Conservation (phyloP, 2,113 vertebrate genomes). For the Chascanopsetta lugubris region DNA sequence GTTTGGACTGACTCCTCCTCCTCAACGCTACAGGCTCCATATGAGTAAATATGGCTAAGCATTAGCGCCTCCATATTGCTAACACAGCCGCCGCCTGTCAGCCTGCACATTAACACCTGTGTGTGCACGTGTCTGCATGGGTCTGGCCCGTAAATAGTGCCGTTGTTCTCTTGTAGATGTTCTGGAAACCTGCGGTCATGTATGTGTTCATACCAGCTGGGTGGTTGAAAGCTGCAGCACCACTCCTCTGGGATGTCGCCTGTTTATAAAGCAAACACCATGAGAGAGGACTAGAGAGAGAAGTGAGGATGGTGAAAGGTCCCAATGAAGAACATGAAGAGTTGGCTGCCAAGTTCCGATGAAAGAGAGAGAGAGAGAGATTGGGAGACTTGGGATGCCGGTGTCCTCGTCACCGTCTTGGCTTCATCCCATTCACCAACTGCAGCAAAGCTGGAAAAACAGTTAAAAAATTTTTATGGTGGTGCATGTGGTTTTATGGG, state of each 20-base stretch:
- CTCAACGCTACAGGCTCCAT: background rate
- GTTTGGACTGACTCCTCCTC: background rate
- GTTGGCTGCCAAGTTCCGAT: conserved; percentile 25
- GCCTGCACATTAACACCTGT: background rate
- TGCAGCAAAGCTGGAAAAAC: too few relatives aligned
- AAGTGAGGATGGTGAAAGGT: background rate
- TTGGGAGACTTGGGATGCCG: too few relatives aligned
- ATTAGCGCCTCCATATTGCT: background rate
- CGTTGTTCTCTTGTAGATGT: background rate
- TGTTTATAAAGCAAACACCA: conserved; percentile 31
- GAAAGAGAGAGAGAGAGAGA: too few relatives aligned
- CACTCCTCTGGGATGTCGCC: background rate
- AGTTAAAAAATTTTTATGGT: too few relatives aligned
- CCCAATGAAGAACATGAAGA: background rate
- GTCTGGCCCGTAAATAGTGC: conserved; percentile 1
- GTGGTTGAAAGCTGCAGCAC: conserved; percentile 1
- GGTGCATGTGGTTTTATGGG: too few relatives aligned
- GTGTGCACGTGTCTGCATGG: conserved; percentile 9
- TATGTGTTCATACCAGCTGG: conserved; percentile 7
- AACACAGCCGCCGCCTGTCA: conserved; percentile 35
- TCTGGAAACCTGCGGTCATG: background rate
- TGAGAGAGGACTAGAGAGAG: background rate
- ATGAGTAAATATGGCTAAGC: background rate
- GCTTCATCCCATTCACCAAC: too few relatives aligned
- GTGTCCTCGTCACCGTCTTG: too few relatives aligned